These are phyloP conservation scores for Lepus townsendii DNA, from an alignment of 2,797 vertebrate genomes.

Conservation along the genomic window DNA sequence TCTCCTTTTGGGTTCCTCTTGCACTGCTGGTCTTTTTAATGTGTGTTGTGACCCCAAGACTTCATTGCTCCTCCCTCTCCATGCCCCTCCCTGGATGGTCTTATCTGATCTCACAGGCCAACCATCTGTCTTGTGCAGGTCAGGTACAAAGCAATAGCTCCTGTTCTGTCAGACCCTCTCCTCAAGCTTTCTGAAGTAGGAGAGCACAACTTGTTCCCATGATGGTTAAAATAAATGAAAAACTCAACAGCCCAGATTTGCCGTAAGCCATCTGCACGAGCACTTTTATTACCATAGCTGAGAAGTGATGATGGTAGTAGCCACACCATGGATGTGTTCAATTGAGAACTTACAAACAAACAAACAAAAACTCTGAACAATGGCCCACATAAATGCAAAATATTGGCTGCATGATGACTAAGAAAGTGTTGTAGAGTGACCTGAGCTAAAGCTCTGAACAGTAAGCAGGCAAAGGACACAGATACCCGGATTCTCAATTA, in stretches of 20 bases:
- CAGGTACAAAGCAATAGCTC: neutral
- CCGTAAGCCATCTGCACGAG: neutral
- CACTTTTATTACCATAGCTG: neutral
- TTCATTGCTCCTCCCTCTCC: neutral
- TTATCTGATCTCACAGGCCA: neutral
- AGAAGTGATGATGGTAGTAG: neutral
- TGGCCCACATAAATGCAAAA: neutral
- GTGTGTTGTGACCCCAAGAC: too few species aligned
- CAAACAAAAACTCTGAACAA: neutral
- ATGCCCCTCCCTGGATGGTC: neutral
- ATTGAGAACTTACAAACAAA: neutral
- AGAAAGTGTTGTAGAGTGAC: neutral
- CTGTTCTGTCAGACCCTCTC: neutral
- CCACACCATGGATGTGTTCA: neutral
- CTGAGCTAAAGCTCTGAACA: constrained; percentile 4
- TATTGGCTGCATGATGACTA: neutral
- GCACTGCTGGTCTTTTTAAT: neutral
- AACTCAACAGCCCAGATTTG: neutral
- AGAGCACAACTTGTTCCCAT: neutral
- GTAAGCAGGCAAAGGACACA: neutral
- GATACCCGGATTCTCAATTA: neutral
- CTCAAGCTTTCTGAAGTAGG: neutral
- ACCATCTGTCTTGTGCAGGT: accelerated
- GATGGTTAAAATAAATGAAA: constrained; percentile 6
- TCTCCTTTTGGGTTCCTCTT: neutral